A percentile compares a stretch with the other conserved stretches of the same genome.
Conservation (phyloP, 2,113 vertebrate species). For the Cochlearius cochlearius region DNA sequence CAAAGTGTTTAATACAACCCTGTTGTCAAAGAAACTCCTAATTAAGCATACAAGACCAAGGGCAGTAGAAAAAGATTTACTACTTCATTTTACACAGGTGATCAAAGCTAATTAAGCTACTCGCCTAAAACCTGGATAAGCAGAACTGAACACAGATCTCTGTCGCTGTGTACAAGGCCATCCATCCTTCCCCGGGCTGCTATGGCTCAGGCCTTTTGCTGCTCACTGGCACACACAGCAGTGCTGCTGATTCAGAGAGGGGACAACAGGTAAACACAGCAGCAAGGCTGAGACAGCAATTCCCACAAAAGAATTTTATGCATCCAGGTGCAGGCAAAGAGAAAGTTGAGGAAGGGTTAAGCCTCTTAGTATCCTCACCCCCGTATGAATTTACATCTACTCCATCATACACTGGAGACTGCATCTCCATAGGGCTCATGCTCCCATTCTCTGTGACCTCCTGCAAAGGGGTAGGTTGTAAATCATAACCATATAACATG, state of each 20-base stretch:
- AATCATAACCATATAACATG: background rate
- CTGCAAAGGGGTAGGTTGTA: background rate
- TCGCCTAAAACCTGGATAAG: background rate
- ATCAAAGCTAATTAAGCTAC: background rate
- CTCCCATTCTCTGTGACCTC: background rate
- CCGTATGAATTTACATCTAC: background rate
- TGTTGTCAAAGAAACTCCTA: background rate
- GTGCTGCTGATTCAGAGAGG: background rate
- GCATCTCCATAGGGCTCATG: accelerated
- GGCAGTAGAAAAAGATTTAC: background rate
- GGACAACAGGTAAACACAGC: background rate
- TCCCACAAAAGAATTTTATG: accelerated
- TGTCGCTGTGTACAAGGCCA: background rate
- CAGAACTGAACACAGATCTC: background rate
- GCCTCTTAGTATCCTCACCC: background rate
- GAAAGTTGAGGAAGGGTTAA: background rate
- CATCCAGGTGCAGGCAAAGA: background rate
- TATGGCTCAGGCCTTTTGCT: background rate
- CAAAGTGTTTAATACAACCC: background rate
- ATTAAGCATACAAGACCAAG: background rate
- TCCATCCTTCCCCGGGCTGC: background rate
- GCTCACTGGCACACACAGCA: background rate
- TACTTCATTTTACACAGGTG: background rate
- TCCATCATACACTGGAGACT: background rate
- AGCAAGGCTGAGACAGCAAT: background rate